phyloP scores from a whole-genome alignment of 2,113 vertebrate species.

The Strix aluco region DNA sequence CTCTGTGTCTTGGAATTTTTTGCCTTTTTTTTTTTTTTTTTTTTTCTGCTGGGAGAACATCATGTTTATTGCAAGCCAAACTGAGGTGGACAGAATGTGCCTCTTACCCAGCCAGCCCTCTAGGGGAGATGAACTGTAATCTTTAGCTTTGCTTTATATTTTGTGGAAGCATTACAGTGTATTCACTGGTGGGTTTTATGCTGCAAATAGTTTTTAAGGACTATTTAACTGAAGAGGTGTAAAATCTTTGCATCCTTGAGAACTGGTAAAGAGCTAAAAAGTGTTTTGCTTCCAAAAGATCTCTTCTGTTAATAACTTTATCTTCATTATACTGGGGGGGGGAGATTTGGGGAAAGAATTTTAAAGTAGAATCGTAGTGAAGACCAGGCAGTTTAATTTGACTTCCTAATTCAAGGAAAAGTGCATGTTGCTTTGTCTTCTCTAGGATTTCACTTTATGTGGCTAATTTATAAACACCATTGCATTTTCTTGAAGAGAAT shows the following conservation, averaged over 20 bases:
- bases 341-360: not conserved
- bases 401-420: not conserved
- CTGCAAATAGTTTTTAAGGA: not conserved
- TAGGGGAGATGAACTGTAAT: not conserved
- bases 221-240: not conserved
- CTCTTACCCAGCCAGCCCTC: constrained; percentile 49
- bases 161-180: not conserved
- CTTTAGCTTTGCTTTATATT: not conserved
- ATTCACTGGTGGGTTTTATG: not conserved
- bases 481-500: not conserved
- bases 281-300: not conserved
- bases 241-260: not conserved
- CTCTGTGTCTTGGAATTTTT: constrained; percentile 74
- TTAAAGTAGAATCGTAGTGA: not conserved
- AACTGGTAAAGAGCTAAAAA: not conserved
- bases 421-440: not conserved
- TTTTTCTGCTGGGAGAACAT: constrained; percentile 47
- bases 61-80: constrained; percentile 42
- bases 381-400: not conserved
- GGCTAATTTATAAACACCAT: not conserved
- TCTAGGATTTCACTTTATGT: not conserved
- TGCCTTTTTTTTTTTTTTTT: not conserved
- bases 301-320: not conserved
- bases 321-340: not conserved
- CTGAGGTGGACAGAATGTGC: constrained; percentile 62